Percentiles rank a stretch among this genome's conserved stretches.
Conservation (phyloP, 2,797 vertebrate species). For the Liparis tanakae region DNA sequence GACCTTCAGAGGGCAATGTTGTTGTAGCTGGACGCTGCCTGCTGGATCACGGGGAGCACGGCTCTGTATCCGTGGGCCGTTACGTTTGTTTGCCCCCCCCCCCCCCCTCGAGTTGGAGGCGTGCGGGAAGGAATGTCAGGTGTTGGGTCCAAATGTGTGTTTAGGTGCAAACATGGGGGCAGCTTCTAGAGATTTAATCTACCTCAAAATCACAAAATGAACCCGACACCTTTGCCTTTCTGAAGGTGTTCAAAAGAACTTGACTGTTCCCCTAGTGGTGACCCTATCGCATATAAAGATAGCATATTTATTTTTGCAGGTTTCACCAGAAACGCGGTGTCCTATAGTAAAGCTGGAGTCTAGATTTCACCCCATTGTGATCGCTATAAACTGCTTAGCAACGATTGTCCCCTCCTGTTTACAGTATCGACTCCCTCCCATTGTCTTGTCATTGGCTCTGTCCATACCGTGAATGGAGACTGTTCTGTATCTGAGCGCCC, state of each 20-base stretch:
- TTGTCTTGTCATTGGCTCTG: slow-evolving; percentile 69
- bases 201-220: slow-evolving; percentile 4
- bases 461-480: slow-evolving; percentile 73
- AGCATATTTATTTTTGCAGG: slow-evolving; percentile 30
- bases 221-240: slow-evolving; percentile 13
- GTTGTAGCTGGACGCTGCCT: slow-evolving; percentile 71
- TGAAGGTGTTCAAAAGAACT: slow-evolving; percentile 26
- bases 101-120: slow-evolving; percentile 14
- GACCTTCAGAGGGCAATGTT: slow-evolving; percentile 85
- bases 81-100: slow-evolving; percentile 48
- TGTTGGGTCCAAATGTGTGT: slow-evolving; percentile 27
- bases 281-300: slow-evolving; percentile 16
- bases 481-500: slow-evolving; percentile 68
- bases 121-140: slow-evolving; percentile 52
- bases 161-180: slow-evolving; percentile 25
- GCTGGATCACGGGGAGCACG: slow-evolving; percentile 47
- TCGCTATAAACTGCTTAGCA: slow-evolving; percentile 66
- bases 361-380: slow-evolving; percentile 78
- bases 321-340: slow-evolving; percentile 56
- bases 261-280: slow-evolving; percentile 1
- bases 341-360: slow-evolving; percentile 74
- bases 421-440: slow-evolving; percentile 68
- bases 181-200: background rate
- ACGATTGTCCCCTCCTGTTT: slow-evolving; percentile 67
- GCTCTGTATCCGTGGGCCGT: slow-evolving; percentile 49